Percentiles rank a stretch among this genome's conserved stretches.
Evolutionary conservation across 1,140 invertebrate species (phyloP).

Genomic region (Ylistrum balloti): DNA sequence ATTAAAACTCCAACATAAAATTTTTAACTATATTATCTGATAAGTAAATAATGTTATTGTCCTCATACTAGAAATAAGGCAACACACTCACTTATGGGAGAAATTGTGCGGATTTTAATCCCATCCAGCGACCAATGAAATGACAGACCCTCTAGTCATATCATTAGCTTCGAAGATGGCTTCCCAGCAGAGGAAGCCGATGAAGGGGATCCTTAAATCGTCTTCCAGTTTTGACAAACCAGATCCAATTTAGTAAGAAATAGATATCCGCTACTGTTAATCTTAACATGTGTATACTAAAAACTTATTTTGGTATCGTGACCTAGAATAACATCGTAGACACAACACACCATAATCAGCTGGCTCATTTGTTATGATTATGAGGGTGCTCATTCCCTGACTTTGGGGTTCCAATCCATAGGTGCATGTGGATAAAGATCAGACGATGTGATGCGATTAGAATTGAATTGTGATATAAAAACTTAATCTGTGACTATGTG

Average conservation of each 20-base stretch:
- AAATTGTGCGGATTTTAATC: neutral
- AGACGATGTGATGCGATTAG: too few relatives aligned
- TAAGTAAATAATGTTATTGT: neutral
- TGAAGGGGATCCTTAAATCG: slow-evolving; percentile 95
- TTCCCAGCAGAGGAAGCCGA: slow-evolving; percentile 86
- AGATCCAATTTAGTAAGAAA: slow-evolving; percentile 71
- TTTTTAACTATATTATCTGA: neutral
- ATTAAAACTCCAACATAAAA: neutral
- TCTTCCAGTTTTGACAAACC: slow-evolving; percentile 91
- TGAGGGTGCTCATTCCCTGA: neutral
- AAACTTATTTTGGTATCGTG: neutral
- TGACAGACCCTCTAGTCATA: slow-evolving; percentile 22
- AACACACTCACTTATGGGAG: too few relatives aligned
- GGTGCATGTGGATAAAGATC: neutral
- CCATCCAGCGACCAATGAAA: neutral
- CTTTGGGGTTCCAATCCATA: neutral
- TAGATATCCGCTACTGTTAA: neutral
- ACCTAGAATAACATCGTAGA: neutral
- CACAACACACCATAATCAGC: slow-evolving; percentile 2
- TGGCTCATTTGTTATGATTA: slow-evolving; percentile 28
- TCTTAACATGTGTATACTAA: neutral
- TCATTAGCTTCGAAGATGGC: slow-evolving; percentile 67
- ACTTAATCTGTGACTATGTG: too few relatives aligned
- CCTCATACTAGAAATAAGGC: too few relatives aligned
- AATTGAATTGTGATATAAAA: too few relatives aligned